Base-by-base conservation (phyloP, 1,140 invertebrate species). In the Nasonia vitripennis region DNA sequence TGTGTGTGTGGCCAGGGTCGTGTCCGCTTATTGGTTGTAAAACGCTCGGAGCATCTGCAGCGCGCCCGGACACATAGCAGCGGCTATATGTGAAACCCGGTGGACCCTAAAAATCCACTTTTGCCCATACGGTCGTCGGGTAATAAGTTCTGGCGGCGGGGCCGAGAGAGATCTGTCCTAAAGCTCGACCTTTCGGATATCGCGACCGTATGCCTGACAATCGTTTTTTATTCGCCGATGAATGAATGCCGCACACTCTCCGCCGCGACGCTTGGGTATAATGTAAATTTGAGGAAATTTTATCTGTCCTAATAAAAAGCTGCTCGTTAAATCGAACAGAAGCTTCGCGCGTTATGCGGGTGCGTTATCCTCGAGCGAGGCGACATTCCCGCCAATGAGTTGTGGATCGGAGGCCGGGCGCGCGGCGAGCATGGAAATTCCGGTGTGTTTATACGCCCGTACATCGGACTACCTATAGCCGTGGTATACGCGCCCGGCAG, bases 21-120 rank as follows among this genome's bases (percentile, higher is more conserved):
- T 31, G 70, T 48, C 41, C 55, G 84, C 88, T 90, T 90, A 90
- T 90, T 90, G 90, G 89, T 90, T 90, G 89, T 90, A 91, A 90
- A 91, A 90, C 87, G 87, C 79, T 73, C 83, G 84, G 68, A 83
- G 87, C 89, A 90, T 89, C 88, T 90, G 90, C 86, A 80, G 85
- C 51, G 74, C 84, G 51, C 12, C 5, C 12, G 55, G 6, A 17
- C 10, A 51, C 14, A 51, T 17, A 51, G 78, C 41, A 45, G 41
- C 41, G 41, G 41, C 41, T 45, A 45, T 45, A 89, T 90, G 89
- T 89, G 88, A 88, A 87, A 87, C 83, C 79, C 81, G 81, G 75
- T 87, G 86, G 86, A 86, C 85, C 86, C 87, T 88, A 89, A 91
- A 90, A 90, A 90, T 89, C 86, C 78, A 89, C 75, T 85, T 80